Conservation (phyloP, 2,888 invertebrate genomes). For the Hololepta plana region DNA sequence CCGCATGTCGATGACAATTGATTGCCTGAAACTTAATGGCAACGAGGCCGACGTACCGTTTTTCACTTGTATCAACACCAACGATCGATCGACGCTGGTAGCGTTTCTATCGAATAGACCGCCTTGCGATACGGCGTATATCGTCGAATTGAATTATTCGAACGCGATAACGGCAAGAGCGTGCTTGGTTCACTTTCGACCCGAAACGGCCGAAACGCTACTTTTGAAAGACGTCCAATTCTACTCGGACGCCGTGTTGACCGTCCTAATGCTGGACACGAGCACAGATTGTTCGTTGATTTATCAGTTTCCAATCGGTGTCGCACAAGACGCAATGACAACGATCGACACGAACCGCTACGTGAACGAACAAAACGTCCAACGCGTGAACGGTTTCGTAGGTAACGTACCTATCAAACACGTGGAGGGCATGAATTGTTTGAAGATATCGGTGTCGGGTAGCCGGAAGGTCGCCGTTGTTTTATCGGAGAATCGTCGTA, state of each 20-base stretch:
- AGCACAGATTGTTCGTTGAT: conserved; percentile 17
- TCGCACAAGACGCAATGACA: conserved; percentile 20
- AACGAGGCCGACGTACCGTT: too few species aligned
- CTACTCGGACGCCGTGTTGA: conserved; percentile 52
- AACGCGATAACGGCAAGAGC: too few species aligned
- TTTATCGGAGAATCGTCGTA: conserved; percentile 57
- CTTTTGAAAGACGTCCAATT: too few species aligned
- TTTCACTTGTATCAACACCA: too few species aligned
- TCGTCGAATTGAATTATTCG: too few species aligned
- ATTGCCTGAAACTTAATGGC: too few species aligned
- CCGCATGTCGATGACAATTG: too few species aligned
- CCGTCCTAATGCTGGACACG: conserved; percentile 46
- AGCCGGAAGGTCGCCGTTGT: conserved; percentile 70
- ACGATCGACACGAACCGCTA: conserved; percentile 11
- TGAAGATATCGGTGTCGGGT: conserved; percentile 68
- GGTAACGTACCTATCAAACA: conserved; percentile 35
- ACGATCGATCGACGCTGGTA: too few species aligned
- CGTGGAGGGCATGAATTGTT: conserved; percentile 48
- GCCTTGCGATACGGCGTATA: too few species aligned
- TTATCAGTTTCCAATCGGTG: conserved; percentile 15
- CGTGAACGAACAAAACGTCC: conserved; percentile 22
- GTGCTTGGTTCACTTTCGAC: too few species aligned
- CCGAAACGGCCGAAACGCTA: too few species aligned
- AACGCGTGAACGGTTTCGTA: conserved; percentile 33
- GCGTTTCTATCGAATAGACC: too few species aligned